Conservation (phyloP, 2,888 invertebrate genomes). For the Linnaemya vulpina region DNA sequence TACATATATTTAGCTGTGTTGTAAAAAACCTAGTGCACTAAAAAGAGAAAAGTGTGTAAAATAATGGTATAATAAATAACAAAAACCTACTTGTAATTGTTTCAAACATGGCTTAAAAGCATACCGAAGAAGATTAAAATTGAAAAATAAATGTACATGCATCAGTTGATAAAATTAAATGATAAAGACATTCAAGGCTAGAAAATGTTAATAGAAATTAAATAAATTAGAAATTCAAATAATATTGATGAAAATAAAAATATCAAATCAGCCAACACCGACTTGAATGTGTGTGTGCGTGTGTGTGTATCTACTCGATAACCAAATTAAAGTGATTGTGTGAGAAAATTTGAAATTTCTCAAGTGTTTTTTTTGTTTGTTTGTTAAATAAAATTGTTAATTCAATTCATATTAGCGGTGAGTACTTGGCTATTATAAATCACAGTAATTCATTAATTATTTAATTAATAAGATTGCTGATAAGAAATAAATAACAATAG, state of each 20-base stretch:
- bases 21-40: slow-evolving; percentile 29
- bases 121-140: slow-evolving; percentile 13
- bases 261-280: background rate
- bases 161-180: slow-evolving; percentile 27
- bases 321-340: background rate
- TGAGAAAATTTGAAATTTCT: background rate
- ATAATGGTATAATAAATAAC: slow-evolving; percentile 30
- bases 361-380: slow-evolving; percentile 15
- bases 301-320: background rate
- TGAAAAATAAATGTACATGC: background rate
- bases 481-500: slow-evolving; percentile 45
- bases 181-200: slow-evolving; percentile 18
- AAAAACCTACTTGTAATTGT: slow-evolving; percentile 21
- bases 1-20: slow-evolving; percentile 28
- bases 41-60: slow-evolving; percentile 16
- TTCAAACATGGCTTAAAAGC: slow-evolving; percentile 41
- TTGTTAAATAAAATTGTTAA: slow-evolving; percentile 24
- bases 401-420: slow-evolving; percentile 31
- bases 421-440: slow-evolving; percentile 30
- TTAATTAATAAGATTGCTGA: slow-evolving; percentile 59
- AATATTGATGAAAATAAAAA: background rate
- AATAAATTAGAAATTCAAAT: slow-evolving; percentile 12
- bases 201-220: slow-evolving; percentile 5
- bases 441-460: slow-evolving; percentile 42
- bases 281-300: background rate